These are phyloP conservation scores for Meandrina meandrites DNA, from an alignment of 92 coral and sea anemone species.

Conservation along the genomic window DNA sequence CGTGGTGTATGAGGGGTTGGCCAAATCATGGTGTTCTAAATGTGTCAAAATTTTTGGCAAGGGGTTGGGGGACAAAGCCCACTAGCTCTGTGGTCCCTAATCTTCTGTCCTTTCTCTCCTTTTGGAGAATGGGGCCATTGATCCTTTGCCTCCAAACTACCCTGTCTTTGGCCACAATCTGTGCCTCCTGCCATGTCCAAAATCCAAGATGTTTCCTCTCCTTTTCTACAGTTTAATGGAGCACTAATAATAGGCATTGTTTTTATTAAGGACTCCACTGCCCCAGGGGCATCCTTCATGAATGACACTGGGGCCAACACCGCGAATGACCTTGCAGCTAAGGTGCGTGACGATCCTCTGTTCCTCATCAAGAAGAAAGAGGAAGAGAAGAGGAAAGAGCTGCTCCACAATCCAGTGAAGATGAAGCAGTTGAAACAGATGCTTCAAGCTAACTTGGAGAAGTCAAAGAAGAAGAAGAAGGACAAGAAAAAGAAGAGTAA, in stretches of 20 bases:
- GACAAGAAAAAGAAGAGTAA: constrained; percentile 80
- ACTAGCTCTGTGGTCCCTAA: no score
- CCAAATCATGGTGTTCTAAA: no score
- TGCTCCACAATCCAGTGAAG: constrained; percentile 89
- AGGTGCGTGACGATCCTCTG: constrained; percentile 96
- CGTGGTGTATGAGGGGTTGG: no score
- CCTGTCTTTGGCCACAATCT: not conserved
- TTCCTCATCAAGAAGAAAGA: constrained; percentile 95
- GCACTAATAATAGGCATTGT: not conserved
- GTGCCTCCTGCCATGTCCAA: no score
- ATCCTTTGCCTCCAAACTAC: no score
- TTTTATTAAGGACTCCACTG: constrained; percentile 56
- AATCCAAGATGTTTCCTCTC: no score
- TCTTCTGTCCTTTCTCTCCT: no score
- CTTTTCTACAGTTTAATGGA: no score
- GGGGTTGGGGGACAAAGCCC: no score
- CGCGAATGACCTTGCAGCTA: constrained; percentile 88
- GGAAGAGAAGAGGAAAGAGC: constrained; percentile 92
- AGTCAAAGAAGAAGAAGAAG: constrained; percentile 78
- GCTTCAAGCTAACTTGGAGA: constrained; percentile 81
- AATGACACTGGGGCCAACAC: constrained; percentile 75
- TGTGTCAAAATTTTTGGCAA: no score
- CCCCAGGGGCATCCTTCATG: constrained; percentile 80
- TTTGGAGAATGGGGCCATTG: no score
- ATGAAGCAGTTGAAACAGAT: constrained; percentile 93